A percentile compares a stretch with the other conserved stretches of the same genome.
Evolutionary conservation across 2,888 invertebrate genomes (phyloP).

Genomic region (Nomada hirtipes): DNA sequence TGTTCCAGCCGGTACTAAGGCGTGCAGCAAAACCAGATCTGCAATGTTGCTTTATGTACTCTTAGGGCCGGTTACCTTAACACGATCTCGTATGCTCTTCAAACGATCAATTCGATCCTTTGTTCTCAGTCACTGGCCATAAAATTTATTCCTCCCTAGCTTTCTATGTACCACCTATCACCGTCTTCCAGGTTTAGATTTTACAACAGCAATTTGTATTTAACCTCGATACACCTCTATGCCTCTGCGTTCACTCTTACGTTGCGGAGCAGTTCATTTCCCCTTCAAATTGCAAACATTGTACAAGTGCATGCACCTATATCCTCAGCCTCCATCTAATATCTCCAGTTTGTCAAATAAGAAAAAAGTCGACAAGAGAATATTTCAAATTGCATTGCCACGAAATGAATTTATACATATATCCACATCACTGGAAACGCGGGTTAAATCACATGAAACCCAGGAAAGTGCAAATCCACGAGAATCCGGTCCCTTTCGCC

Average conservation of each 20-base stretch:
- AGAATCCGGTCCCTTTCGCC: no score
- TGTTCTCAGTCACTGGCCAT: constrained; percentile 41
- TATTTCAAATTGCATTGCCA: no score
- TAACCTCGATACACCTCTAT: not conserved
- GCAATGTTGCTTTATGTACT: constrained; percentile 5
- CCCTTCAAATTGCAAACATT: not conserved
- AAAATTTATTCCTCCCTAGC: constrained; percentile 33
- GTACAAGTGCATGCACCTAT: not conserved
- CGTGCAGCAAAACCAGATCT: constrained; percentile 26
- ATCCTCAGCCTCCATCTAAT: no score
- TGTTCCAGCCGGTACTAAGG: not conserved
- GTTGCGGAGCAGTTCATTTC: not conserved
- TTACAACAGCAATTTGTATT: constrained; percentile 27
- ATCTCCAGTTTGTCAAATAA: no score
- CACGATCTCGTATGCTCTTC: constrained; percentile 28
- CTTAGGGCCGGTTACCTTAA: constrained; percentile 11
- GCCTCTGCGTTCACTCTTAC: not conserved
- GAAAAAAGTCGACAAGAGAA: no score
- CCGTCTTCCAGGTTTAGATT: constrained; percentile 13
- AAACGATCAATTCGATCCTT: constrained; percentile 41
- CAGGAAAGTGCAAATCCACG: no score
- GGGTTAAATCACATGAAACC: no score
- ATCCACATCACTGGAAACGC: no score
- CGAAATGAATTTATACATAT: no score
- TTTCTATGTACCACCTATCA: constrained; percentile 23